Evolutionary conservation across 1,140 invertebrate genomes (phyloP), one percentile per base, ranked within the genome.

Genomic region (Listronotus bonariensis): DNA sequence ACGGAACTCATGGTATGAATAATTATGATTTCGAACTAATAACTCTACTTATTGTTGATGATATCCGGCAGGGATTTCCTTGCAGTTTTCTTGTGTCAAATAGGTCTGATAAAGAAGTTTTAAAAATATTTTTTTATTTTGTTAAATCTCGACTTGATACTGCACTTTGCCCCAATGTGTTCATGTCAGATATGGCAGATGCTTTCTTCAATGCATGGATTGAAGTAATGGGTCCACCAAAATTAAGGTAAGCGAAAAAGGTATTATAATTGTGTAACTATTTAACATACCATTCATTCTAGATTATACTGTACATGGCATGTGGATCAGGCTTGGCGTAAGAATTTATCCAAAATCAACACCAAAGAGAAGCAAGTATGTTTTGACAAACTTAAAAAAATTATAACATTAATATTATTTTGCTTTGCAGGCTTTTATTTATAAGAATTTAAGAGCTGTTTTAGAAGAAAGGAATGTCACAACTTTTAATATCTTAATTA

Each of bases 1-100:
- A 68, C 18, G 32, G 53, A 11, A 68, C 65, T 7, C 59, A 63
- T 53, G 65, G 59, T n/a, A 31, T 57, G 14, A 70, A 70, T 58
- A 9, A 9, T 9, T 63, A 68, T 46, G 14, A 54, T 20, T 68
- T 68, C 57, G 32, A 68, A 38, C 20, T 59, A 20, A 18, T n/a
- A n/a, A 64, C 61, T 26, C 31, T 68, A 17, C 11, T 61, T 9
- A 18, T 66, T 40, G 7, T 66, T 10, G 64, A 66, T 60, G 55
- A 60, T 46, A 14, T 61, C 5, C 15, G 64, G 20, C 45, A 66
- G 51, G 56, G 64, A 34, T 66, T 59, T 54, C 56, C 64, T 17
- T 60, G 56, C 14, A 11, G 43, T 17, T 46, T 46, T 46, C 10
- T 52, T 10, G 12, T 52, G 17, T 31, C 49, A 20, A 52, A 52